These are phyloP conservation scores for Ranitomeya variabilis DNA, from an alignment of 2,113 vertebrate species.

Conservation along the genomic window DNA sequence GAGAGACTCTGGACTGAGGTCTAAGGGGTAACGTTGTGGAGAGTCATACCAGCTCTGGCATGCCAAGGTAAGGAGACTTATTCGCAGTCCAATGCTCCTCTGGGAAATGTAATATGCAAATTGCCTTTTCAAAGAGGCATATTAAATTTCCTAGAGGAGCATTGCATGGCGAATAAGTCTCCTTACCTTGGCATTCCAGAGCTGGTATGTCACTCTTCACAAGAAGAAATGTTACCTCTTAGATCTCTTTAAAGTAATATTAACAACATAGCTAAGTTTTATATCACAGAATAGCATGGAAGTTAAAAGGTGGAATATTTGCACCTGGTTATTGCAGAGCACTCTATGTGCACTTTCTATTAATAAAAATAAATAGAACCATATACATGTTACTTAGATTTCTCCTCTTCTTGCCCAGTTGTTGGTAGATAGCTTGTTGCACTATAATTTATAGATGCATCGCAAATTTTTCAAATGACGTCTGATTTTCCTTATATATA, in stretches of 20 bases:
- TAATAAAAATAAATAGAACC: neutral
- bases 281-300: neutral
- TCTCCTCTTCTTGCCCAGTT: neutral
- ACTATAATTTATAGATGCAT: slow-evolving; percentile 2
- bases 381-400: neutral
- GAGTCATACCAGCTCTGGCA: too few relatives aligned
- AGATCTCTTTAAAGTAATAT: neutral
- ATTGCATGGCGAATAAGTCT: too few relatives aligned
- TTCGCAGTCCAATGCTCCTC: too few relatives aligned
- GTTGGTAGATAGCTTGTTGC: neutral
- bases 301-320: neutral
- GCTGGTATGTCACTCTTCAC: too few relatives aligned
- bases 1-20: too few relatives aligned
- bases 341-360: neutral
- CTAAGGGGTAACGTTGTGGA: too few relatives aligned
- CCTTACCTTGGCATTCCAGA: too few relatives aligned
- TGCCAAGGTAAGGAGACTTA: too few relatives aligned
- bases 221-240: too few relatives aligned
- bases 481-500: neutral
- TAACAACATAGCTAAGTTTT: neutral
- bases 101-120: too few relatives aligned
- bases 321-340: neutral
- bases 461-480: neutral
- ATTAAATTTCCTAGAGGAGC: too few relatives aligned
- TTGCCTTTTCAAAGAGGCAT: too few relatives aligned